A percentile compares a stretch with the other conserved stretches of the same genome.
Evolutionary conservation across 2,797 vertebrate genomes (phyloP).

Genomic region (Psittacula derbiana): DNA sequence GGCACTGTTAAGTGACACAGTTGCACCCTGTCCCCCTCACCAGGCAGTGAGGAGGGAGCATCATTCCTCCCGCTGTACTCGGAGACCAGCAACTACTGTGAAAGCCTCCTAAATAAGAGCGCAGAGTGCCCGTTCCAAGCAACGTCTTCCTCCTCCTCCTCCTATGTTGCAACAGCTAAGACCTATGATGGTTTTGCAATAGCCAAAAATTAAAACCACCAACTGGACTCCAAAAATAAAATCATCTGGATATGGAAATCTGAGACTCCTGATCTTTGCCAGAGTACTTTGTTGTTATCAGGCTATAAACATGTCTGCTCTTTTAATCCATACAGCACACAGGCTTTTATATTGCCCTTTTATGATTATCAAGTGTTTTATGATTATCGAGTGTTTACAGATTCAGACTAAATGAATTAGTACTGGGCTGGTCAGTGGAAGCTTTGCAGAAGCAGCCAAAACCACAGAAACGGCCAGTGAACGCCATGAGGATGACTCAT

Average conservation of each 20-base stretch:
- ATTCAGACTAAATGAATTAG: slow-evolving; percentile 13
- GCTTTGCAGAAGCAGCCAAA: slow-evolving; percentile 18
- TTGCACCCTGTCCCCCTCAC: background rate
- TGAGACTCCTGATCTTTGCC: slow-evolving; percentile 36
- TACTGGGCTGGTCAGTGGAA: slow-evolving; percentile 31
- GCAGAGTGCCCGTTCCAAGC: background rate
- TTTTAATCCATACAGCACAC: slow-evolving; percentile 3
- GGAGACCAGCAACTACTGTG: background rate
- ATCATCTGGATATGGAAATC: slow-evolving; percentile 57
- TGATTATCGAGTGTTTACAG: slow-evolving; percentile 30
- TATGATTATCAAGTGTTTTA: slow-evolving; percentile 37
- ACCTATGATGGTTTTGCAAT: slow-evolving; percentile 55
- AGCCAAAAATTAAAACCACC: slow-evolving; percentile 61
- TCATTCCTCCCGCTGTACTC: background rate
- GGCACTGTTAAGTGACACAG: slow-evolving; percentile 36
- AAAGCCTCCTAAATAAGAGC: slow-evolving; percentile 27
- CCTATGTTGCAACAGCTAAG: slow-evolving; percentile 54
- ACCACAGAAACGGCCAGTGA: slow-evolving; percentile 50
- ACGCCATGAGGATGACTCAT: background rate
- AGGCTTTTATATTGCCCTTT: slow-evolving; percentile 2
- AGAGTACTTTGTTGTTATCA: slow-evolving; percentile 55
- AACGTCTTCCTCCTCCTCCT: slow-evolving; percentile 45
- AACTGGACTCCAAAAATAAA: slow-evolving; percentile 64
- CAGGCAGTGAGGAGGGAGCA: background rate
- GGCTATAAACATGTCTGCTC: slow-evolving; percentile 60